Percentiles rank a stretch among this genome's conserved stretches.
phyloP scores from a whole-genome alignment of 2,797 vertebrate genomes.

The Falco cherrug region DNA sequence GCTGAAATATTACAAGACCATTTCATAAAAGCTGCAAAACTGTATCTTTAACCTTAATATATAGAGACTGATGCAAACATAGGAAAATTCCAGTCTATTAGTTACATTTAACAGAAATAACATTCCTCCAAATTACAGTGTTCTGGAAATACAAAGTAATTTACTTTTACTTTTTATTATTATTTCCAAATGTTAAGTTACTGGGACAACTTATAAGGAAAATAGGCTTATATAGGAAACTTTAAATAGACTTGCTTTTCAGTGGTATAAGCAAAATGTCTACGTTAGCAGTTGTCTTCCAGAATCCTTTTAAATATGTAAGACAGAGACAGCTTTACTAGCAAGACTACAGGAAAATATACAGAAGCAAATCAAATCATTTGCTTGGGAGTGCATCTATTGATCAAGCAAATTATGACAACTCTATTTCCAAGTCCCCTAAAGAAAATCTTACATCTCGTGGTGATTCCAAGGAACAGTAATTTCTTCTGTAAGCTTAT shows the following conservation, averaged over 20 bases:
- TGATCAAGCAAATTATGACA: conserved; percentile 67
- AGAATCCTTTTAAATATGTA: conserved; percentile 67
- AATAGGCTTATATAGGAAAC: conserved; percentile 72
- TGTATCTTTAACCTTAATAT: conserved; percentile 70
- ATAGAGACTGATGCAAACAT: conserved; percentile 68
- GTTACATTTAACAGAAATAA: conserved; percentile 76
- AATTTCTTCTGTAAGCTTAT: conserved; percentile 22
- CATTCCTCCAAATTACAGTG: conserved; percentile 77
- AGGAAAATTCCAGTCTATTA: conserved; percentile 75
- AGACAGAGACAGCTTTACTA: conserved; percentile 68
- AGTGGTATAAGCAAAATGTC: conserved; percentile 68
- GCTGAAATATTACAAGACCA: conserved; percentile 76
- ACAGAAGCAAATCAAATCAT: conserved; percentile 70
- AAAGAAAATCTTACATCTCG: conserved; percentile 74
- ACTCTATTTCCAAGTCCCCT: conserved; percentile 64
- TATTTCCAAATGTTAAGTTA: conserved; percentile 76
- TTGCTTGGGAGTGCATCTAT: conserved; percentile 73
- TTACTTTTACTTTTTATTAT: conserved; percentile 66
- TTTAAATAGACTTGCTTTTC: conserved; percentile 72
- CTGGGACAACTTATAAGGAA: conserved; percentile 70
- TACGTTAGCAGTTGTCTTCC: conserved; percentile 49
- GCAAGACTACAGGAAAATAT: conserved; percentile 74
- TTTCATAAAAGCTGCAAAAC: conserved; percentile 75
- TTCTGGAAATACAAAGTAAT: conserved; percentile 79
- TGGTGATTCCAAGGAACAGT: conserved; percentile 64